Evolutionary conservation across 2,113 vertebrate species (phyloP).

Genomic region (Amblyopsis rosae): DNA sequence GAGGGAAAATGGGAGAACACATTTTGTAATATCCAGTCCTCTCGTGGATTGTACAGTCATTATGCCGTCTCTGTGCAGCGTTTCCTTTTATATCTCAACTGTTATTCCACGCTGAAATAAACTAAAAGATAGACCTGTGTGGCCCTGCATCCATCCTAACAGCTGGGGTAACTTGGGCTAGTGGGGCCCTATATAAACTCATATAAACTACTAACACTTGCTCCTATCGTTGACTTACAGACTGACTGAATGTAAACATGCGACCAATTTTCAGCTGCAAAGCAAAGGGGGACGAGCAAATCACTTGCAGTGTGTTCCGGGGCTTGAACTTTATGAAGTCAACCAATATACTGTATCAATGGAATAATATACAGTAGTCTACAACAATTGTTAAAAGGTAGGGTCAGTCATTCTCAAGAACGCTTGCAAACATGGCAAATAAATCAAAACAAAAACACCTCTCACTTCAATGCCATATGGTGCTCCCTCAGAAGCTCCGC

Average conservation of each 20-base stretch:
- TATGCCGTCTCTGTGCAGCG: constrained; percentile 39
- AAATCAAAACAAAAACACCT: too few species aligned
- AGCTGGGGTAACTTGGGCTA: not conserved
- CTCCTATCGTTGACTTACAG: too few species aligned
- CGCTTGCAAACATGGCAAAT: too few species aligned
- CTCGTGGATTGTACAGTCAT: constrained; percentile 44
- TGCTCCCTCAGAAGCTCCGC: too few species aligned
- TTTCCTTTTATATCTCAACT: constrained; percentile 35
- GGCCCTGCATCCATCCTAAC: constrained; percentile 15
- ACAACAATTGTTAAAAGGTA: not conserved
- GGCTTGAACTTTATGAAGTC: not conserved
- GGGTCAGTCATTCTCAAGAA: too few species aligned
- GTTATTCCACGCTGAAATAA: constrained; percentile 33
- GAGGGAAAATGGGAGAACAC: constrained; percentile 43
- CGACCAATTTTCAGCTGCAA: too few species aligned
- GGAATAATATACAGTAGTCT: too few species aligned
- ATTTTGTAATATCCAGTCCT: constrained; percentile 47
- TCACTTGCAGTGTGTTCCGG: too few species aligned
- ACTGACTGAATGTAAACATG: too few species aligned
- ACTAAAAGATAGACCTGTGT: constrained; percentile 10
- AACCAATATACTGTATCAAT: not conserved
- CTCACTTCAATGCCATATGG: too few species aligned
- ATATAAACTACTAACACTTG: too few species aligned
- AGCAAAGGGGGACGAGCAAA: too few species aligned
- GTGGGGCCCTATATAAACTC: not conserved